Evolutionary conservation across 2,113 vertebrate species (phyloP).

Genomic region (Onychostoma macrolepis): DNA sequence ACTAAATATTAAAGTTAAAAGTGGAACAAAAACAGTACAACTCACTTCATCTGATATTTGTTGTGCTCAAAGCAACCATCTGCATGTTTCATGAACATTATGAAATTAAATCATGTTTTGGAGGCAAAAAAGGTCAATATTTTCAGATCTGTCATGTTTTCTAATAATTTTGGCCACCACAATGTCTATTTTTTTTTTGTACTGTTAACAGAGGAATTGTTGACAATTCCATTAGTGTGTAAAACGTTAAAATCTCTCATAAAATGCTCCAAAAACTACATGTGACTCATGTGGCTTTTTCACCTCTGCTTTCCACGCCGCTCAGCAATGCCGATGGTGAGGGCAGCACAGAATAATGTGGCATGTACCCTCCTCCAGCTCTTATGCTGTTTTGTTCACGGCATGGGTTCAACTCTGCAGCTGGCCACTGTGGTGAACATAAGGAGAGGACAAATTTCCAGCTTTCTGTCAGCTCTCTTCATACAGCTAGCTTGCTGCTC

Average conservation of each 20-base stretch:
- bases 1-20: no score
- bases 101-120: no score
- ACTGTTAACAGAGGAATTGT: no score
- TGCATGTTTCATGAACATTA: no score
- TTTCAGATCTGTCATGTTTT: no score
- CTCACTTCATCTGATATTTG: no score
- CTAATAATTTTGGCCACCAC: no score
- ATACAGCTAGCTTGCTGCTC: neutral
- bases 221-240: neutral
- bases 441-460: conserved; percentile 2
- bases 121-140: no score
- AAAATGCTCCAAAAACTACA: neutral
- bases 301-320: neutral
- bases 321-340: conserved; percentile 1
- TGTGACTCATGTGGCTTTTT: neutral
- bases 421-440: neutral
- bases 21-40: no score
- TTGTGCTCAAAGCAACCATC: no score
- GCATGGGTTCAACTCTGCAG: neutral
- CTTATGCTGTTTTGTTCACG: neutral
- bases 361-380: neutral
- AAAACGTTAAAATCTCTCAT: neutral
- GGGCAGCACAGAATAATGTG: conserved; percentile 19
- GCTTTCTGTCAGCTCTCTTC: conserved; percentile 18
- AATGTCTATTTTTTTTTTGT: no score